These are phyloP conservation scores for Oostethus manadensis DNA, from an alignment of 2,113 vertebrate genomes.

Conservation along the genomic window DNA sequence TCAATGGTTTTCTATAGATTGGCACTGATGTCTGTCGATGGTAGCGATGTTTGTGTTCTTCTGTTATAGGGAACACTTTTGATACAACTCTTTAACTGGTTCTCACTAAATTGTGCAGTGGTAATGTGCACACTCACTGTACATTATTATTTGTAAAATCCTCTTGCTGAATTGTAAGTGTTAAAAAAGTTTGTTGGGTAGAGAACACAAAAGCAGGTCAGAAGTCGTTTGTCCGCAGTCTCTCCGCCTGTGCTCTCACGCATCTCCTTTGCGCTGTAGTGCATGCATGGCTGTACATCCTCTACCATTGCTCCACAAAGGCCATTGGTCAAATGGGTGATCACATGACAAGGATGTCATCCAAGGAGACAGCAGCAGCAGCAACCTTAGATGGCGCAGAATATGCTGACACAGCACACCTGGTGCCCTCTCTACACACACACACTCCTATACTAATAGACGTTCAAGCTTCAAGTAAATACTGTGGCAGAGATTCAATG, in stretches of 20 bases:
- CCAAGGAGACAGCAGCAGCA: constrained; percentile 26
- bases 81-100: too few relatives aligned
- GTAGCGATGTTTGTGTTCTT: too few relatives aligned
- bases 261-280: constrained; percentile 24
- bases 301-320: constrained; percentile 27
- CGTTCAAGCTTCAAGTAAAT: constrained; percentile 36
- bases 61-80: too few relatives aligned
- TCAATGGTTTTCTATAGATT: too few relatives aligned
- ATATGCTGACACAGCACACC: constrained; percentile 70
- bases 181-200: neutral
- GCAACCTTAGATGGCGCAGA: constrained; percentile 32
- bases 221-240: constrained; percentile 8
- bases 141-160: too few relatives aligned
- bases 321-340: constrained; percentile 47
- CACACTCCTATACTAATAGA: constrained; percentile 38
- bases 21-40: too few relatives aligned
- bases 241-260: constrained; percentile 25
- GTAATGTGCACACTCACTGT: too few relatives aligned
- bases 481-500: neutral
- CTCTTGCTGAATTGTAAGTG: too few relatives aligned
- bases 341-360: constrained; percentile 51
- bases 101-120: too few relatives aligned
- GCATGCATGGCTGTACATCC: constrained; percentile 53
- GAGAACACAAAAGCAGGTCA: neutral
- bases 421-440: constrained; percentile 27